phyloP scores from a whole-genome alignment of 2,888 invertebrate species.

The Drosophila silvestris region DNA sequence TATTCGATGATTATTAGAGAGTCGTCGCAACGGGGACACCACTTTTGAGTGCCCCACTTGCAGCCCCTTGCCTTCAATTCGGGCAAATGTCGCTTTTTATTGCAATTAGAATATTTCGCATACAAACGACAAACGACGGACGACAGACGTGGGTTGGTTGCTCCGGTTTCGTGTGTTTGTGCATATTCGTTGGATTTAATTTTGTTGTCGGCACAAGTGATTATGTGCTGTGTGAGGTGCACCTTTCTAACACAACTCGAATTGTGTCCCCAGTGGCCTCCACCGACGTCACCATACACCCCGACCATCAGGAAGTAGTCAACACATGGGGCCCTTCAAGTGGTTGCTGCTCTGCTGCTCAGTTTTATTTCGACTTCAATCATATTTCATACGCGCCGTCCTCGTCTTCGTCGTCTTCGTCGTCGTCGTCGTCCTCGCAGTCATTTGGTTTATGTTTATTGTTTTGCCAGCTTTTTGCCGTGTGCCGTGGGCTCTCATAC shows the following conservation, averaged over 20 bases:
- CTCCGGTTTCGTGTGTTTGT: slow-evolving; percentile 67
- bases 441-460: slow-evolving; percentile 79
- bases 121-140: slow-evolving; percentile 17
- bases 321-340: slow-evolving; percentile 68
- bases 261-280: slow-evolving; percentile 53
- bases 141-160: slow-evolving; percentile 31
- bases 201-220: slow-evolving; percentile 72
- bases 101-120: slow-evolving; percentile 79
- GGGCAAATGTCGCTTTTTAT: slow-evolving; percentile 74
- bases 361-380: slow-evolving; percentile 78
- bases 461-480: slow-evolving; percentile 79
- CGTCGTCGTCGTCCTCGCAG: slow-evolving; percentile 25
- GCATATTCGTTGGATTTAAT: slow-evolving; percentile 80
- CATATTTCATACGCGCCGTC: slow-evolving; percentile 69
- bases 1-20: slow-evolving; percentile 85
- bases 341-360: slow-evolving; percentile 50
- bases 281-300: slow-evolving; percentile 16
- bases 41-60: slow-evolving; percentile 50
- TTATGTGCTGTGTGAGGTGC: slow-evolving; percentile 67
- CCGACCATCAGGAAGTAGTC: slow-evolving; percentile 29
- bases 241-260: slow-evolving; percentile 45
- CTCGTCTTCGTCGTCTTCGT: slow-evolving; percentile 5
- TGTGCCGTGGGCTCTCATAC: slow-evolving; percentile 62
- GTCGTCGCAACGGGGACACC: slow-evolving; percentile 42
- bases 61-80: slow-evolving; percentile 4